These are phyloP conservation scores for Pollenia labialis DNA, from an alignment of 2,888 invertebrate genomes.

Conservation along the genomic window DNA sequence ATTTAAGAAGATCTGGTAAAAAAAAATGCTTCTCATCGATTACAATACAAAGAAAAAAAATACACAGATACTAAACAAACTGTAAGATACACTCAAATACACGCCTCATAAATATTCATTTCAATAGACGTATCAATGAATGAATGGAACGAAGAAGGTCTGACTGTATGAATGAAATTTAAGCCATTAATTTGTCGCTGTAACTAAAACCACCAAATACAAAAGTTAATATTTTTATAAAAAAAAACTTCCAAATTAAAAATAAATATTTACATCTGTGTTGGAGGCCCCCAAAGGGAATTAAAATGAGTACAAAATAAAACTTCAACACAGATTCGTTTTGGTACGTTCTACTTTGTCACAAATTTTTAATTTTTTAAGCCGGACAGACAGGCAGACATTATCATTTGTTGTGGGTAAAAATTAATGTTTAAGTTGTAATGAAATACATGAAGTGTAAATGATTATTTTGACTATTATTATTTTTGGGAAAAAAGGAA, in stretches of 20 bases:
- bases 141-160: not conserved
- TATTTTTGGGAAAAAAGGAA: not conserved
- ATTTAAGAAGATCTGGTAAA: conserved; percentile 38
- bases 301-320: conserved; percentile 34
- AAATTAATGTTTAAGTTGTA: conserved; percentile 21
- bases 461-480: conserved; percentile 38
- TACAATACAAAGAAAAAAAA: conserved; percentile 3
- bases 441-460: conserved; percentile 57
- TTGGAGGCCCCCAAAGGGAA: conserved; percentile 61
- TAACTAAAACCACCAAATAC: conserved; percentile 55
- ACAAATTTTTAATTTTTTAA: conserved; percentile 1
- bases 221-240: conserved; percentile 42
- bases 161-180: conserved; percentile 50
- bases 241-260: conserved; percentile 42
- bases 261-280: conserved; percentile 48
- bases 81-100: not conserved
- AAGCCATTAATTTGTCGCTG: conserved; percentile 20
- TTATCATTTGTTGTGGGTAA: conserved; percentile 13
- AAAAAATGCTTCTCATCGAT: conserved; percentile 49
- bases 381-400: not conserved
- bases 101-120: conserved; percentile 22
- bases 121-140: conserved; percentile 22
- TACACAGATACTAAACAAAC: not conserved
- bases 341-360: not conserved
- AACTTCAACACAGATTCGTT: conserved; percentile 30